Conservation (phyloP, 2,888 invertebrate species). For the Parnassius apollo region DNA sequence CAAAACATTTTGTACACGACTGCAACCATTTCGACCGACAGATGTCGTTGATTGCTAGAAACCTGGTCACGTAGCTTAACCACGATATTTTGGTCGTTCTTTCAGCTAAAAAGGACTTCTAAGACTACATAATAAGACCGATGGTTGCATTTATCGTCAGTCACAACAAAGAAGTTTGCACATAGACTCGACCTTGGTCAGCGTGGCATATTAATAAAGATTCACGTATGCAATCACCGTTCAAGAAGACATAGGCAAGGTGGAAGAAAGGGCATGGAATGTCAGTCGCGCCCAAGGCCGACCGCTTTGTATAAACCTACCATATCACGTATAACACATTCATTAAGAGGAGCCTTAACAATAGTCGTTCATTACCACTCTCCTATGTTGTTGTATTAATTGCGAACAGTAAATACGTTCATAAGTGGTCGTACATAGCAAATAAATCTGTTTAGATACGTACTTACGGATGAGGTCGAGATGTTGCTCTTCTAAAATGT, state of each 20-base stretch:
- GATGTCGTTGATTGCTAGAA: constrained; percentile 53
- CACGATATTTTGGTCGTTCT: constrained; percentile 22
- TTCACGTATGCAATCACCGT: constrained; percentile 75
- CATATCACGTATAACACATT: constrained; percentile 36
- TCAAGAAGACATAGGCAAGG: constrained; percentile 70
- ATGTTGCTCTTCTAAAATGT: constrained; percentile 63
- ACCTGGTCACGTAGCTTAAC: constrained; percentile 52
- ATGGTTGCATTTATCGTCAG: constrained; percentile 20
- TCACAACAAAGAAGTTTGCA: constrained; percentile 42
- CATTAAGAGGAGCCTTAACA: constrained; percentile 38
- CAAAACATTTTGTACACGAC: constrained; percentile 36
- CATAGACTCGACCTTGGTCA: constrained; percentile 66
- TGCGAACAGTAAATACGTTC: constrained; percentile 46
- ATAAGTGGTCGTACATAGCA: constrained; percentile 57
- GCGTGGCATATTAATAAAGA: constrained; percentile 72
- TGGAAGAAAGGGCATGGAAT: constrained; percentile 79
- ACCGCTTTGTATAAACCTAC: constrained; percentile 52
- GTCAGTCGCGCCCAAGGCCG: constrained; percentile 65
- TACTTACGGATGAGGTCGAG: constrained; percentile 51
- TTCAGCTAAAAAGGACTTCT: constrained; percentile 26
- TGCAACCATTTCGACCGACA: constrained; percentile 51
- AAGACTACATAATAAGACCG: constrained; percentile 15
- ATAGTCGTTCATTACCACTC: constrained; percentile 39
- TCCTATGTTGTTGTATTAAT: constrained; percentile 49
- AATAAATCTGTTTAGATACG: constrained; percentile 52